Percentiles rank a stretch among this genome's conserved stretches.
These are phyloP conservation scores for Hylaeus volcanicus DNA, from an alignment of 1,140 invertebrate species.

Conservation along the genomic window DNA sequence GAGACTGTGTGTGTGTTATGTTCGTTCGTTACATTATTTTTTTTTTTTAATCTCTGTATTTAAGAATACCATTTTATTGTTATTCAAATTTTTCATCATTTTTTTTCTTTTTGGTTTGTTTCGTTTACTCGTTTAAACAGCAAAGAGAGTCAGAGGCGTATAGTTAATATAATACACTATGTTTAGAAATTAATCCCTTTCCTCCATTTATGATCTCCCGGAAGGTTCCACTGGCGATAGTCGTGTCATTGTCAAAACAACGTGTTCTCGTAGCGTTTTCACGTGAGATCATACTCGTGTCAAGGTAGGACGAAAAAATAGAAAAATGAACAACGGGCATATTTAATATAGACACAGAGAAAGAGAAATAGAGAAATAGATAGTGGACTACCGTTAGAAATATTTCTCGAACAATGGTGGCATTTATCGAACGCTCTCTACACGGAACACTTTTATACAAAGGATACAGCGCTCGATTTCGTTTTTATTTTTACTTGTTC, in stretches of 20 bases:
- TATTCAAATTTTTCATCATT: slow-evolving; percentile 25
- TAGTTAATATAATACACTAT: slow-evolving; percentile 39
- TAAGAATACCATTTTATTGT: slow-evolving; percentile 53
- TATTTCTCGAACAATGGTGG: background rate
- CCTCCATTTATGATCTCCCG: background rate
- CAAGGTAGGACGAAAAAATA: background rate
- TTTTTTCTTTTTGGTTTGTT: background rate
- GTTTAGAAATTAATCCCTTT: slow-evolving; percentile 6
- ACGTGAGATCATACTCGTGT: slow-evolving; percentile 19
- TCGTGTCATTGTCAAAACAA: background rate
- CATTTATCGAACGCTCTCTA: background rate
- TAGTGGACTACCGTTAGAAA: background rate
- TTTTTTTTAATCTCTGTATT: slow-evolving; percentile 25
- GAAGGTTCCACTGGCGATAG: slow-evolving; percentile 10
- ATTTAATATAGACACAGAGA: slow-evolving; percentile 26
- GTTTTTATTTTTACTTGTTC: background rate
- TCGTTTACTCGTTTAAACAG: slow-evolving; percentile 48
- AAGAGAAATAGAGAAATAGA: slow-evolving; percentile 30
- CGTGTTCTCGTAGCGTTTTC: background rate
- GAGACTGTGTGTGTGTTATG: slow-evolving; percentile 37
- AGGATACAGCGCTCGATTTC: slow-evolving; percentile 1
- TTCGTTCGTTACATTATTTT: slow-evolving; percentile 11
- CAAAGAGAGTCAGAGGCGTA: slow-evolving; percentile 38
- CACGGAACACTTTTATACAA: slow-evolving; percentile 15
- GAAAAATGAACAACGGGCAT: slow-evolving; percentile 19